phyloP scores from a whole-genome alignment of 2,113 vertebrate species.

The Chaetodon auriga region DNA sequence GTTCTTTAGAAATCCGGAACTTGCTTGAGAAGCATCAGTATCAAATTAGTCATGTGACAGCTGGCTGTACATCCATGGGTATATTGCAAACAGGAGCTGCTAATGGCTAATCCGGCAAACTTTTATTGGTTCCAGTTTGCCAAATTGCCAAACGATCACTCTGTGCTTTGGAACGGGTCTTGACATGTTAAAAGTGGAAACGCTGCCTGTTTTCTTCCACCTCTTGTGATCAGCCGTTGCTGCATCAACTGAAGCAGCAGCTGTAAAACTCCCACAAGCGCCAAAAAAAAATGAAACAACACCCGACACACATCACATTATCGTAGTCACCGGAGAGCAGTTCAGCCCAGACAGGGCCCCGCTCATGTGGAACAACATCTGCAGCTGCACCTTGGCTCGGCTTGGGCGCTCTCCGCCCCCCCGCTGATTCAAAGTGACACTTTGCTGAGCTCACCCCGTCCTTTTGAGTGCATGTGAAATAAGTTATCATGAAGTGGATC shows the following conservation, averaged over 20 bases:
- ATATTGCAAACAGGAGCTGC: background rate
- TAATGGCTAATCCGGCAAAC: background rate
- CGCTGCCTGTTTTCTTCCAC: background rate
- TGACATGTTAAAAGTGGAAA: background rate
- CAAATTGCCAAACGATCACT: no score
- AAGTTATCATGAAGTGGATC: constrained; percentile 45
- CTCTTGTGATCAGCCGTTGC: background rate
- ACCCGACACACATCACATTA: constrained; percentile 22
- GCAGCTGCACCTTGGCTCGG: constrained; percentile 32
- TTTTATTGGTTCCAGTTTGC: background rate
- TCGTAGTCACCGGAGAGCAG: constrained; percentile 25
- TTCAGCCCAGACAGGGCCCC: constrained; percentile 11
- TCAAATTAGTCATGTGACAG: background rate
- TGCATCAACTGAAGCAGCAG: background rate
- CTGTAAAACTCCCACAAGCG: background rate
- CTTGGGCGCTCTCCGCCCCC: background rate
- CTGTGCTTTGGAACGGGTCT: background rate
- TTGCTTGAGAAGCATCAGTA: background rate
- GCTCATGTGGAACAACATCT: constrained; percentile 45
- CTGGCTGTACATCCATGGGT: background rate
- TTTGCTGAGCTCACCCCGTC: constrained; percentile 67
- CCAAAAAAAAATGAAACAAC: constrained; percentile 4
- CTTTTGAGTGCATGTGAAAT: constrained; percentile 22
- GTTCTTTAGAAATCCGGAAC: background rate
- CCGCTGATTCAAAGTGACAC: constrained; percentile 67